A percentile compares a stretch with the other conserved stretches of the same genome.
Conservation (phyloP, 2,888 invertebrate species). For the Amphipyra berbera region DNA sequence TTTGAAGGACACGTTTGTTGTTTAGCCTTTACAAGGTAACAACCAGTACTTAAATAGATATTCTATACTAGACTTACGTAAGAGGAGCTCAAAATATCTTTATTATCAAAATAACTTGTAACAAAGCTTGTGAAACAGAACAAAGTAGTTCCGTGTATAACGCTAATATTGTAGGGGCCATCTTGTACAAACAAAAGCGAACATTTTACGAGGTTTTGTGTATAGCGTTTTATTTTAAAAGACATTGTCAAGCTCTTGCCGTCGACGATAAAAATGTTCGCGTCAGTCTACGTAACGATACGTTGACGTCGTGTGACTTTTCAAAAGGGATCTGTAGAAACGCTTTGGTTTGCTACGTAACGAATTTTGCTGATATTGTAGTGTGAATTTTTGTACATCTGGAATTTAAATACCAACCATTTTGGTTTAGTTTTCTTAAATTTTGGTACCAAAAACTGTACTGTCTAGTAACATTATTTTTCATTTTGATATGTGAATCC, state of each 20-base stretch:
- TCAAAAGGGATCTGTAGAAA: constrained; percentile 33
- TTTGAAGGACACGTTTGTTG: not conserved
- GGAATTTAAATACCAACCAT: constrained; percentile 11
- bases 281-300: constrained; percentile 28
- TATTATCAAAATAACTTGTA: constrained; percentile 21
- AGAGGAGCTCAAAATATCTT: constrained; percentile 21
- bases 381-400: constrained; percentile 12
- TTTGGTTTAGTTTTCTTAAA: not conserved
- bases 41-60: too few species aligned
- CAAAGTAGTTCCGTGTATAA: constrained; percentile 26
- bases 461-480: too few species aligned
- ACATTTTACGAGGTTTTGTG: constrained; percentile 29
- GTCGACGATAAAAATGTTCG: constrained; percentile 29
- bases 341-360: constrained; percentile 20
- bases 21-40: not conserved
- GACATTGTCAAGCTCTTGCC: constrained; percentile 21
- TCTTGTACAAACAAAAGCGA: constrained; percentile 30
- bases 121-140: constrained; percentile 13
- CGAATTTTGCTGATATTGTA: constrained; percentile 22
- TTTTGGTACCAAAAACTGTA: too few species aligned
- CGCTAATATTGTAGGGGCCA: constrained; percentile 15
- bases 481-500: too few species aligned
- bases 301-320: constrained; percentile 27
- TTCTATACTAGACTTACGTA: not conserved
- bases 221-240: constrained; percentile 30